phyloP scores from a whole-genome alignment of 2,113 vertebrate species.

The Apodemus sylvaticus region DNA sequence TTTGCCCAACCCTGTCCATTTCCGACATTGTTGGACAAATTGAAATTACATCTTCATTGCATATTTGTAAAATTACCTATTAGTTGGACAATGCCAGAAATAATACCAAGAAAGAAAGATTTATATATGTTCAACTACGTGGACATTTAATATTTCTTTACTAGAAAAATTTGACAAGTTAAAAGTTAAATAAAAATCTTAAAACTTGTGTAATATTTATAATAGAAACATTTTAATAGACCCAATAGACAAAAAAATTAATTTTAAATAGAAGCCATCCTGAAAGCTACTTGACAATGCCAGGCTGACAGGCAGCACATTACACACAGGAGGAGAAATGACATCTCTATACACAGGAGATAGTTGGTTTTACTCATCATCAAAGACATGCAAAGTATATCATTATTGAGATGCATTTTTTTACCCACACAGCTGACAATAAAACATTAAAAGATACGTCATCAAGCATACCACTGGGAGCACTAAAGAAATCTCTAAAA shows the following conservation, averaged over 20 bases:
- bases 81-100: not conserved
- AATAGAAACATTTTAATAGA: not conserved
- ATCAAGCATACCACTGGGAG: not conserved
- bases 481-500: not conserved
- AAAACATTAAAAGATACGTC: slow-evolving; percentile 33
- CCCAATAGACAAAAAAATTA: not conserved
- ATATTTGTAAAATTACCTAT: not conserved
- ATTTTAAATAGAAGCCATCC: not conserved
- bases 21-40: not conserved
- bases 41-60: not conserved
- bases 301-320: not conserved
- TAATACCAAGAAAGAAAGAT: not conserved
- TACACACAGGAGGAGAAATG: slow-evolving; percentile 12
- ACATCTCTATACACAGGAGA: not conserved
- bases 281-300: not conserved
- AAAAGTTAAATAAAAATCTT: not conserved
- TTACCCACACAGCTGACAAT: slow-evolving; percentile 16
- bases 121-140: not conserved
- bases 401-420: not conserved
- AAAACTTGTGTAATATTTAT: not conserved
- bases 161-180: slow-evolving; percentile 26
- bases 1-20: not conserved
- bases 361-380: slow-evolving; percentile 43
- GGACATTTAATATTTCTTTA: slow-evolving; percentile 17
- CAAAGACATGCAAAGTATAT: slow-evolving; percentile 38